Conservation (phyloP, 2,888 invertebrate genomes). For the Polylopha cassiicola region DNA sequence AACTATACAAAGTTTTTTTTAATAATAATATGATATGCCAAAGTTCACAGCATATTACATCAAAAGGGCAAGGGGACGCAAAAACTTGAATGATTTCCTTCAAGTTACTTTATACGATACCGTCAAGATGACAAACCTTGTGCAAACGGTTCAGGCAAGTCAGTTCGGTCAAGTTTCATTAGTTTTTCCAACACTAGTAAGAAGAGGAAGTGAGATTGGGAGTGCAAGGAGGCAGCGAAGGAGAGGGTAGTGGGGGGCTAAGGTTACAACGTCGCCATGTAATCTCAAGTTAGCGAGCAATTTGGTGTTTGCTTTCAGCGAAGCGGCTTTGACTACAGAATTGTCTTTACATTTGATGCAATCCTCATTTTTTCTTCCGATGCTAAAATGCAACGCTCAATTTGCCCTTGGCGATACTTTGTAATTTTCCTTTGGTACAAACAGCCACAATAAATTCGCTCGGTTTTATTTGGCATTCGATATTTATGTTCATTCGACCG, state of each 20-base stretch:
- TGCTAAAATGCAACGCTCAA: constrained; percentile 6
- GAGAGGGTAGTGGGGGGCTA: constrained; percentile 15
- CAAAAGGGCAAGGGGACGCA: constrained; percentile 18
- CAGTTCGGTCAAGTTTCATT: constrained; percentile 44
- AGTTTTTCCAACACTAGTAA: constrained; percentile 26
- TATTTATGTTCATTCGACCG: constrained; percentile 21
- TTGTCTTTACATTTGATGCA: constrained; percentile 34
- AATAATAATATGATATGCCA: background rate
- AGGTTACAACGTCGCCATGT: constrained; percentile 39
- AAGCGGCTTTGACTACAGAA: constrained; percentile 50
- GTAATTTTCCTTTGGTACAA: constrained; percentile 17
- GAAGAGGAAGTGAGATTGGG: constrained; percentile 21
- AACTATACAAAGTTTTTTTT: background rate
- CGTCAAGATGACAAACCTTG: constrained; percentile 37
- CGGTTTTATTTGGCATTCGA: constrained; percentile 23
- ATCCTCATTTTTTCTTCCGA: constrained; percentile 11
- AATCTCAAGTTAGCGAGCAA: constrained; percentile 66
- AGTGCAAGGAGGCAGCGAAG: constrained; percentile 14
- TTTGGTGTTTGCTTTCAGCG: constrained; percentile 66
- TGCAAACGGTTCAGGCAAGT: constrained; percentile 25
- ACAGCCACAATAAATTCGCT: constrained; percentile 20
- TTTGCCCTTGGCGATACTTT: constrained; percentile 14
- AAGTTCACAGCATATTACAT: constrained; percentile 18
- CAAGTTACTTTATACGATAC: constrained; percentile 12
- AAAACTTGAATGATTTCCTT: constrained; percentile 16